Conservation (phyloP, 1,140 invertebrate genomes). For the Asobara japonica region DNA sequence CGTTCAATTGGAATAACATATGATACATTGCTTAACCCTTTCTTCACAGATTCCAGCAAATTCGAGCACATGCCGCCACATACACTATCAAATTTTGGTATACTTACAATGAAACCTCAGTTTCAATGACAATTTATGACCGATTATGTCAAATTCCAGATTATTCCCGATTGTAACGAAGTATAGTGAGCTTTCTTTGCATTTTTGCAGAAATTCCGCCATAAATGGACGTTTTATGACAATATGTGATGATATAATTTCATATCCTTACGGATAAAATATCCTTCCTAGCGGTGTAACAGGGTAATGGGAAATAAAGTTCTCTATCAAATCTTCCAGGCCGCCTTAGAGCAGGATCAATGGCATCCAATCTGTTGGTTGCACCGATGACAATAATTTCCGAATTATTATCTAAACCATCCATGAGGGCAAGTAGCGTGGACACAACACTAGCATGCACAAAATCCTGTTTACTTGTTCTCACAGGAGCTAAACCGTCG, state of each 20-base stretch:
- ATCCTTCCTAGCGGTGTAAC: conserved; percentile 58
- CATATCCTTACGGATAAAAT: conserved; percentile 71
- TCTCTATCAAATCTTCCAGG: conserved; percentile 75
- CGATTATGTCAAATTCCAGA: no score
- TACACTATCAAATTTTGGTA: no score
- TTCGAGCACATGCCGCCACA: no score
- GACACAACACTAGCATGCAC: conserved; percentile 70
- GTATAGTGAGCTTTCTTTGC: no score
- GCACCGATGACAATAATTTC: conserved; percentile 80
- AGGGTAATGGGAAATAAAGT: conserved; percentile 63
- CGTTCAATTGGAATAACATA: no score
- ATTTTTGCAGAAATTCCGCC: no score
- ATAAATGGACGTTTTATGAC: no score
- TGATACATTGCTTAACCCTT: no score
- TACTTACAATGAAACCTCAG: no score
- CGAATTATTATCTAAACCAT: conserved; percentile 73
- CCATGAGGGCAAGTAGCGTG: conserved; percentile 79
- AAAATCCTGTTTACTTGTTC: conserved; percentile 74
- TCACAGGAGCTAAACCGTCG: conserved; percentile 75
- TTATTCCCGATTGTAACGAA: no score
- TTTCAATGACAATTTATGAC: no score
- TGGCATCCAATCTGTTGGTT: conserved; percentile 77
- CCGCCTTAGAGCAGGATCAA: conserved; percentile 78
- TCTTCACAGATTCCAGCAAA: no score
- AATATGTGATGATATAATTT: background rate